Evolutionary conservation across 2,888 invertebrate species (phyloP).

Genomic region (Cataglyphis rosenhaueri): DNA sequence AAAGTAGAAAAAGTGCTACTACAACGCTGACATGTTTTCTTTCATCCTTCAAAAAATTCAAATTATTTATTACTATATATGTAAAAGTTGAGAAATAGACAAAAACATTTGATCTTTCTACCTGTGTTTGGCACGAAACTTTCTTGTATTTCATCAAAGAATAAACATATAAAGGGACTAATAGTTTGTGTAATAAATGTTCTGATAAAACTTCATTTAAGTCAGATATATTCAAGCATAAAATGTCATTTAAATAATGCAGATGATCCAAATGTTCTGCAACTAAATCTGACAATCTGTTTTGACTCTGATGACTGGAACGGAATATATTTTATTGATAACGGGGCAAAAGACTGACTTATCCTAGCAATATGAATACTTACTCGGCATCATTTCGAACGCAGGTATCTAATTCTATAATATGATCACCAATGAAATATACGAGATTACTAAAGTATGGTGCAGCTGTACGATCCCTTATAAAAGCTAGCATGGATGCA

Average conservation of each 20-base stretch:
- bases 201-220: constrained; percentile 97
- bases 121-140: constrained; percentile 80
- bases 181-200: constrained; percentile 95
- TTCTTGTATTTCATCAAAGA: constrained; percentile 89
- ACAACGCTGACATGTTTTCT: constrained; percentile 90
- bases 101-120: constrained; percentile 72
- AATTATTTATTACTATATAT: constrained; percentile 18
- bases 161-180: constrained; percentile 97
- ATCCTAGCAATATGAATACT: constrained; percentile 84
- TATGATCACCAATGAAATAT: constrained; percentile 99
- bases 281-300: constrained; percentile 96
- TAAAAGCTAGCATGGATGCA: constrained; percentile 97
- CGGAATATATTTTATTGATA: constrained; percentile 32
- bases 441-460: constrained; percentile 99
- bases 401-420: constrained; percentile 97
- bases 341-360: background rate
- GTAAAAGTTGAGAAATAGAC: background rate
- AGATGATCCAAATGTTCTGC: constrained; percentile 99
- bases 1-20: constrained; percentile 95
- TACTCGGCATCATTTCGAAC: constrained; percentile 98
- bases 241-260: constrained; percentile 98
- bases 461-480: constrained; percentile 97
- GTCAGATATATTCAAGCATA: constrained; percentile 95
- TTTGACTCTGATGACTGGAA: constrained; percentile 94
- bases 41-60: constrained; percentile 77